Evolutionary conservation across 2,113 vertebrate species (phyloP).

Genomic region (Ptyas mucosa): DNA sequence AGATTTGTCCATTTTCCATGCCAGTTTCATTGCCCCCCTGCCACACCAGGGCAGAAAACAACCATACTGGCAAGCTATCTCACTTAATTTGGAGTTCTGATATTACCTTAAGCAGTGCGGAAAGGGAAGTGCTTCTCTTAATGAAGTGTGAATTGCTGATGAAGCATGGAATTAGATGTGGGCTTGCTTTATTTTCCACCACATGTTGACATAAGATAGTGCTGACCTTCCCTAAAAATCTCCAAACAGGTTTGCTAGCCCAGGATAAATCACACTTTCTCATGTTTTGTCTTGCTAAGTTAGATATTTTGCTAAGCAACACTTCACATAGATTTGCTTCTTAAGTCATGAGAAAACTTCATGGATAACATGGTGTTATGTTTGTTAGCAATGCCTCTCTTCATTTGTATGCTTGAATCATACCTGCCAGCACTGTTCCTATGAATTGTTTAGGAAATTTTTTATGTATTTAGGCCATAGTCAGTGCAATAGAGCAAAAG

Average conservation of each 20-base stretch:
- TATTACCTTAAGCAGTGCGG: neutral
- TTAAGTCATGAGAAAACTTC: neutral
- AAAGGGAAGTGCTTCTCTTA: neutral
- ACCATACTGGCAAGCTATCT: neutral
- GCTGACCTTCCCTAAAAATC: neutral
- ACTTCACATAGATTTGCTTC: neutral
- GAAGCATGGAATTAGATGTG: constrained; percentile 4
- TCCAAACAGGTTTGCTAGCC: neutral
- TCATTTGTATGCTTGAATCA: neutral
- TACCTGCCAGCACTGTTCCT: neutral
- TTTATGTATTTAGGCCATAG: neutral
- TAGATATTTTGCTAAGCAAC: neutral
- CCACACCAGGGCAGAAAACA: neutral
- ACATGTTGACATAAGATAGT: neutral
- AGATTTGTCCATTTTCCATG: neutral
- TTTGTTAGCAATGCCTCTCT: neutral
- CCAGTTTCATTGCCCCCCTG: neutral
- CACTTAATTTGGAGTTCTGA: neutral
- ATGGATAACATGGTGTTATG: neutral
- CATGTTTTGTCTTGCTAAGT: neutral
- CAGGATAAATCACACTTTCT: neutral
- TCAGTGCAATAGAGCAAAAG: neutral
- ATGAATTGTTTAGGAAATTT: neutral
- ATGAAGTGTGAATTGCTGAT: constrained; percentile 10
- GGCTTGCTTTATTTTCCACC: constrained; percentile 4